Evolutionary conservation across 23 tunicate genomes (phyloP).

Genomic region (Ciona savignyi): DNA sequence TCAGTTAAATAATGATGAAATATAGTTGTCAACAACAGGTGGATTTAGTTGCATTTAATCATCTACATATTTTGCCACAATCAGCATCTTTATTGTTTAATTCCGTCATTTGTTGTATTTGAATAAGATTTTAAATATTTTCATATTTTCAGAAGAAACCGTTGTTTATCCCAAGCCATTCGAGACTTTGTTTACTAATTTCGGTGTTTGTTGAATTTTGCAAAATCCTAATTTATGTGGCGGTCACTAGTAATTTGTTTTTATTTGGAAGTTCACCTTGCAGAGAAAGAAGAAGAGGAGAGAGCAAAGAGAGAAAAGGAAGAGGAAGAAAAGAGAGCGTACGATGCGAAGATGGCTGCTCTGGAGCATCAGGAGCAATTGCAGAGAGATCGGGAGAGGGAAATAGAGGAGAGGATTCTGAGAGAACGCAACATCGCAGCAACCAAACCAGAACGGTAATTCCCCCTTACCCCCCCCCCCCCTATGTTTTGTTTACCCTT

Average conservation of each 20-base stretch:
- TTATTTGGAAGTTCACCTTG: background rate
- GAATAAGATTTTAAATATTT: too few relatives aligned
- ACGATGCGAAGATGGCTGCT: slow-evolving; percentile 53
- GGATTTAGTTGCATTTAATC: too few relatives aligned
- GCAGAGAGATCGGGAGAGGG: slow-evolving; percentile 40
- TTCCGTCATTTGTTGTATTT: background rate
- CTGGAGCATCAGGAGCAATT: slow-evolving; percentile 50
- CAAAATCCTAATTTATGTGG: too few relatives aligned
- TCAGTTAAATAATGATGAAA: too few relatives aligned
- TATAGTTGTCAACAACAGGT: too few relatives aligned
- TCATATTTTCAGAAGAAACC: too few relatives aligned
- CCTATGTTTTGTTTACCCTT: background rate
- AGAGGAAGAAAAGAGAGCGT: slow-evolving; percentile 56
- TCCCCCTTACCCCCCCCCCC: background rate
- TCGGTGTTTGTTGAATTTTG: too few relatives aligned
- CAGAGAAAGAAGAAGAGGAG: slow-evolving; percentile 70
- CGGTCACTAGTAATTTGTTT: too few relatives aligned
- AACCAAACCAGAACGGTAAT: slow-evolving; percentile 2
- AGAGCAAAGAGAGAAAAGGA: slow-evolving; percentile 46
- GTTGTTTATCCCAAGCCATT: too few relatives aligned
- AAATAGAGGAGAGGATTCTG: slow-evolving; percentile 57
- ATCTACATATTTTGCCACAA: background rate
- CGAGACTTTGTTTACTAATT: too few relatives aligned
- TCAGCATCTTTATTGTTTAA: background rate
- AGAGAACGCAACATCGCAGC: slow-evolving; percentile 6